Evolutionary conservation across 2,888 invertebrate genomes (phyloP).

Genomic region (Bibio marci): DNA sequence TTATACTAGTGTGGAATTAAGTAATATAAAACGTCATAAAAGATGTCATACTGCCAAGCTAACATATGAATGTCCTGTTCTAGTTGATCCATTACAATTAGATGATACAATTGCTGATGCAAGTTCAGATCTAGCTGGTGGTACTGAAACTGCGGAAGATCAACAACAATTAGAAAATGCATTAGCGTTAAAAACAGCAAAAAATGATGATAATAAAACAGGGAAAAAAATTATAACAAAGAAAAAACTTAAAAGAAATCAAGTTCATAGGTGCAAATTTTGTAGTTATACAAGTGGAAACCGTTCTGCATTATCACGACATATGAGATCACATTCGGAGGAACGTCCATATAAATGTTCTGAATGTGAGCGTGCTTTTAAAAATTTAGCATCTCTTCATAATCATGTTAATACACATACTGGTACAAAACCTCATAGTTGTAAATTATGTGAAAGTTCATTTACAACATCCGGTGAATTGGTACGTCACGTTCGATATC

Average conservation of each 20-base stretch:
- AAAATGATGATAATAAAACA: constrained; percentile 36
- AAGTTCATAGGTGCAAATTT: constrained; percentile 42
- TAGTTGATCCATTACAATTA: constrained; percentile 95
- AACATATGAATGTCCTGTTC: constrained; percentile 77
- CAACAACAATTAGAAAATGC: no score
- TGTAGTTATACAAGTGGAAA: constrained; percentile 86
- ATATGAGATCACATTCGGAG: constrained; percentile 90
- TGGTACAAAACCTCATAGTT: constrained; percentile 50
- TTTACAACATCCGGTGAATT: constrained; percentile 53
- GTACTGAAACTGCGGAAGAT: no score
- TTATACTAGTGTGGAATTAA: constrained; percentile 91
- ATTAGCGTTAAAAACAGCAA: constrained; percentile 6
- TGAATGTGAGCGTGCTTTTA: constrained; percentile 89
- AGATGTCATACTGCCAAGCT: constrained; percentile 81
- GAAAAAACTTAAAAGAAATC: constrained; percentile 32
- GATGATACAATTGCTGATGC: constrained; percentile 85
- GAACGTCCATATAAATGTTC: constrained; percentile 86
- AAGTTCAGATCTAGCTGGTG: constrained; percentile 67
- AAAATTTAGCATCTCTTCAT: constrained; percentile 77
- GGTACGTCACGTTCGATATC: constrained; percentile 86
- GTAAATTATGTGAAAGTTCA: constrained; percentile 21
- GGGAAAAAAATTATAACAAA: not conserved
- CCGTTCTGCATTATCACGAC: constrained; percentile 74
- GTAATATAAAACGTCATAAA: constrained; percentile 87
- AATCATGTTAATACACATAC: constrained; percentile 96